Conservation (phyloP, 2,888 invertebrate genomes). For the Cosmorhoe ocellata region DNA sequence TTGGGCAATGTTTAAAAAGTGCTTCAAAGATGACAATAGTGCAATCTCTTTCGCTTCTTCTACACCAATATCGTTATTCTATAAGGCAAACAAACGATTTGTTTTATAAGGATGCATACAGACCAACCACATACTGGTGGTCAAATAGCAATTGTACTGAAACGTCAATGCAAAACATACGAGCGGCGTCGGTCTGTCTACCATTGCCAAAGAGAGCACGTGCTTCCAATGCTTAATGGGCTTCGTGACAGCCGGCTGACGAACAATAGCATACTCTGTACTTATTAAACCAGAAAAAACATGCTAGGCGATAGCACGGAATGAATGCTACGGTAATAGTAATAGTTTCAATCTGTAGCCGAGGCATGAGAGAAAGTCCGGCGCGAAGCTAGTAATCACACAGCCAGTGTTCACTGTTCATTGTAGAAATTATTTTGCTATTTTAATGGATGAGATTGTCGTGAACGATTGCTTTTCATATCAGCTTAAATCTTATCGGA, state of each 20-base stretch:
- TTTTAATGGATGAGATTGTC: constrained; percentile 17
- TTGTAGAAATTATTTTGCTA: constrained; percentile 14
- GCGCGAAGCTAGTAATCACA: constrained; percentile 20
- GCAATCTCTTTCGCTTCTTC: too few relatives aligned
- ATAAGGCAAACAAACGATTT: constrained; percentile 28
- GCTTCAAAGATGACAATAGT: too few relatives aligned
- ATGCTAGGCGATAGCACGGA: not conserved
- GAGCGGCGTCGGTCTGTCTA: constrained; percentile 38
- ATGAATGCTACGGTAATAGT: not conserved
- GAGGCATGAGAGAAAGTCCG: constrained; percentile 30
- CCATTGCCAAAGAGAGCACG: constrained; percentile 34
- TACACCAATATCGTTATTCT: constrained; percentile 14
- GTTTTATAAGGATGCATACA: constrained; percentile 20
- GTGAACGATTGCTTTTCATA: constrained; percentile 8
- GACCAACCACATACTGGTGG: constrained; percentile 25
- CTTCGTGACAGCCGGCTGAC: constrained; percentile 14
- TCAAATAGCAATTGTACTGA: constrained; percentile 24
- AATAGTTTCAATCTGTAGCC: constrained; percentile 19
- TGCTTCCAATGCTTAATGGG: constrained; percentile 32
- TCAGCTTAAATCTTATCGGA: constrained; percentile 3
- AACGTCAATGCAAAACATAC: constrained; percentile 27
- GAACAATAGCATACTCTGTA: constrained; percentile 10
- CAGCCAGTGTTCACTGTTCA: constrained; percentile 9
- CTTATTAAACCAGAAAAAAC: constrained; percentile 20
- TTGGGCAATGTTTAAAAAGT: too few relatives aligned